Conservation (phyloP, 2,888 invertebrate species). For the Bugula neritina region DNA sequence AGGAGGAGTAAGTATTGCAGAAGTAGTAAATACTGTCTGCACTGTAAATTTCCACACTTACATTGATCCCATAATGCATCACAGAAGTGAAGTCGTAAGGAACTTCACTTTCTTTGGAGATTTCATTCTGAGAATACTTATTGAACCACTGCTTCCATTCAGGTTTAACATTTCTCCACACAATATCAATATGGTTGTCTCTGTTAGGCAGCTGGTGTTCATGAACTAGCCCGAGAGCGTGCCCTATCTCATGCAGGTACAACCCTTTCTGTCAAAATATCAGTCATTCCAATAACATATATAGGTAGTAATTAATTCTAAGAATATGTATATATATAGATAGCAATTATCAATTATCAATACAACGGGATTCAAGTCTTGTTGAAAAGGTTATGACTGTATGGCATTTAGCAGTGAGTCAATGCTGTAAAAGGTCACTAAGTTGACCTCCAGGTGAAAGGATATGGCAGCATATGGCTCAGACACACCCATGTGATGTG, state of each 20-base stretch:
- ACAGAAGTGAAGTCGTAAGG: conserved; percentile 27
- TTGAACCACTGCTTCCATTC: conserved; percentile 27
- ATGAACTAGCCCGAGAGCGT: conserved; percentile 29
- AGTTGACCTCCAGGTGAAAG: too few species aligned
- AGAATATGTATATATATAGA: not conserved
- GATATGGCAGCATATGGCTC: too few species aligned
- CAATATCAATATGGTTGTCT: conserved; percentile 27
- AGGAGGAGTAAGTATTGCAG: too few species aligned
- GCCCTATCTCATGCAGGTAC: conserved; percentile 29
- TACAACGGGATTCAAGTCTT: too few species aligned
- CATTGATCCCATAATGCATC: conserved; percentile 29
- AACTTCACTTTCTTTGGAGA: not conserved
- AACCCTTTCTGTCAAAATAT: conserved; percentile 29
- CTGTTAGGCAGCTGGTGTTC: conserved; percentile 30
- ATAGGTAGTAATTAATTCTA: too few species aligned
- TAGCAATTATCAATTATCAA: too few species aligned
- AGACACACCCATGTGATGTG: too few species aligned
- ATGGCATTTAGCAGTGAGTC: not conserved
- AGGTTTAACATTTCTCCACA: conserved; percentile 26
- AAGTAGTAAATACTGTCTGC: too few species aligned
- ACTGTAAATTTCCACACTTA: too few species aligned
- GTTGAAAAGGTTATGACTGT: not conserved
- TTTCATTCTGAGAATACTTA: conserved; percentile 15
- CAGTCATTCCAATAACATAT: too few species aligned
- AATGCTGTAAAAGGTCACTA: too few species aligned